A percentile compares a stretch with the other conserved stretches of the same genome.
Conservation (phyloP, 2,888 invertebrate genomes). For the Melanargia galathea region DNA sequence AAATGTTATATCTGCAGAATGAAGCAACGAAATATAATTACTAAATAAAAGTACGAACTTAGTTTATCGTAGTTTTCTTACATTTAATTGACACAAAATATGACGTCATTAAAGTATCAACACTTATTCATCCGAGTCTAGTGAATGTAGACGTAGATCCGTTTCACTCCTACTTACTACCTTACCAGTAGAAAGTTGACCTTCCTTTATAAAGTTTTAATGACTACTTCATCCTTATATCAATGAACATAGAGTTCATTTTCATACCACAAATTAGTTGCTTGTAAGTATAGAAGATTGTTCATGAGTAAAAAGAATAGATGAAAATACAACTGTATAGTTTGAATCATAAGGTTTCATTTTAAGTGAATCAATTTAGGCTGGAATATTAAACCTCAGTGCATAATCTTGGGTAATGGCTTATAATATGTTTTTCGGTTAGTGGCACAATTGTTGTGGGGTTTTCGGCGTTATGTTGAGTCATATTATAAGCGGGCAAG, state of each 20-base stretch:
- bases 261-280: constrained; percentile 1
- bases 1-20: too few relatives aligned
- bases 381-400: constrained; percentile 45
- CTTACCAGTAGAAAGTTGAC: constrained; percentile 50
- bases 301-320: background rate
- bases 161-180: constrained; percentile 47
- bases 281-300: background rate
- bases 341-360: constrained; percentile 18
- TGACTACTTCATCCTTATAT: constrained; percentile 13
- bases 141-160: constrained; percentile 47
- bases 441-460: constrained; percentile 52
- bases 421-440: constrained; percentile 64
- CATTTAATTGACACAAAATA: background rate
- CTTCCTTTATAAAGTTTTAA: constrained; percentile 34
- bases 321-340: background rate
- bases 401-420: constrained; percentile 58
- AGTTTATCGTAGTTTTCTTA: background rate
- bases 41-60: too few relatives aligned
- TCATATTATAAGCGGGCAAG: constrained; percentile 30
- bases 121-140: constrained; percentile 35
- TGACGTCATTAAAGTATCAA: constrained; percentile 39
- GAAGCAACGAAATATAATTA: too few relatives aligned
- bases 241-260: constrained; percentile 13
- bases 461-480: constrained; percentile 37
- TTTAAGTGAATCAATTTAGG: constrained; percentile 31